Conservation (phyloP, 2,888 invertebrate genomes). For the Thymelicus sylvestris region DNA sequence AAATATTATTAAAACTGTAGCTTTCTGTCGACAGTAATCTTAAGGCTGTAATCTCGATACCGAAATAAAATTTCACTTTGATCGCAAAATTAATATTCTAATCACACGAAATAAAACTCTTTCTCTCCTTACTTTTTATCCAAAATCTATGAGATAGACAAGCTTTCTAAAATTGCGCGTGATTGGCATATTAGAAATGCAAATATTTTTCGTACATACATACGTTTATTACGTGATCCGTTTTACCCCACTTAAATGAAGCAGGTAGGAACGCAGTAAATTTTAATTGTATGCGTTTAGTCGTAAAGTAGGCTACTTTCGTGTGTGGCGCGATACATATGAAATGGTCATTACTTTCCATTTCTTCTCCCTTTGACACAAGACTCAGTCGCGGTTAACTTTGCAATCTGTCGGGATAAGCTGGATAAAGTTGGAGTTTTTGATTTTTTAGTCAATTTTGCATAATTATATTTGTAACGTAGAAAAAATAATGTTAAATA, state of each 20-base stretch:
- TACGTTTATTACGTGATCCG: slow-evolving; percentile 28
- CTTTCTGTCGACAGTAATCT: slow-evolving; percentile 2
- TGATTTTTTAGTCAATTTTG: too few relatives aligned
- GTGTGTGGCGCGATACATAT: slow-evolving; percentile 28
- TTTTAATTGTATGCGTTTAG: slow-evolving; percentile 37
- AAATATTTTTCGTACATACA: slow-evolving; percentile 20
- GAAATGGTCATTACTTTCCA: slow-evolving; percentile 29
- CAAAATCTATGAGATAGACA: slow-evolving; percentile 21
- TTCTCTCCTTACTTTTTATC: slow-evolving; percentile 6
- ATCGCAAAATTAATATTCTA: slow-evolving; percentile 19
- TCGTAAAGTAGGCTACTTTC: slow-evolving; percentile 28
- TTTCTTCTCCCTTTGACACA: slow-evolving; percentile 11
- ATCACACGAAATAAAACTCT: background rate
- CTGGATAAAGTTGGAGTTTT: too few relatives aligned
- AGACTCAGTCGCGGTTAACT: background rate
- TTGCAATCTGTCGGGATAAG: too few relatives aligned
- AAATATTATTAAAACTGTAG: background rate
- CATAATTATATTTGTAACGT: too few relatives aligned
- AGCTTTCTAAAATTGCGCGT: slow-evolving; percentile 32
- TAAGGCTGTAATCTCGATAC: background rate
- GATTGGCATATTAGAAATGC: slow-evolving; percentile 22
- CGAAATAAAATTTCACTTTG: slow-evolving; percentile 20
- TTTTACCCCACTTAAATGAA: slow-evolving; percentile 17
- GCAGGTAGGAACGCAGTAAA: slow-evolving; percentile 18
- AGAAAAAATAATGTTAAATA: too few relatives aligned